A percentile compares a stretch with the other conserved stretches of the same genome.
Evolutionary conservation across 2,888 invertebrate species (phyloP).

Genomic region (Polydrusus pterygomalis): DNA sequence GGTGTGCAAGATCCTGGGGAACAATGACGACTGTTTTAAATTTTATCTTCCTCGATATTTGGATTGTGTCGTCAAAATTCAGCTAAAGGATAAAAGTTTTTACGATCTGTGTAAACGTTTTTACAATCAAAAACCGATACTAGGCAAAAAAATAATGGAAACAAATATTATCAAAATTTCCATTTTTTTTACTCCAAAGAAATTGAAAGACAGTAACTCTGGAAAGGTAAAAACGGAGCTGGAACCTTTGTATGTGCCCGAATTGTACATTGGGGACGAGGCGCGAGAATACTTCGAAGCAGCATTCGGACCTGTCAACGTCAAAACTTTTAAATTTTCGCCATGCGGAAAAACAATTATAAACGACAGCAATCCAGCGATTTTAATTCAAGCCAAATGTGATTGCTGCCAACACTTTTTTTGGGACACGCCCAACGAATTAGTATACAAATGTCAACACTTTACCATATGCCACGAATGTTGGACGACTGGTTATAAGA

Average conservation of each 20-base stretch:
- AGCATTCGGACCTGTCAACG: not conserved
- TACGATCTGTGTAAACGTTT: not conserved
- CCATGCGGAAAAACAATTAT: not conserved
- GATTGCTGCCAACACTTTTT: not conserved
- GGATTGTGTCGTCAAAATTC: not conserved
- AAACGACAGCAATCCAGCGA: no score
- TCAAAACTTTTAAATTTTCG: not conserved
- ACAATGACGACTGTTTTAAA: not conserved
- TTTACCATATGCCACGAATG: not conserved
- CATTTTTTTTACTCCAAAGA: not conserved
- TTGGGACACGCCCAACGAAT: not conserved
- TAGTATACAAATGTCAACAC: not conserved
- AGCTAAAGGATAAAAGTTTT: not conserved
- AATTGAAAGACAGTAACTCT: not conserved
- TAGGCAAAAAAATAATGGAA: not conserved
- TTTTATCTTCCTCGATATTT: not conserved
- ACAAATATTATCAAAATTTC: not conserved
- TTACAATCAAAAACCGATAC: not conserved
- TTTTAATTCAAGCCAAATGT: not conserved
- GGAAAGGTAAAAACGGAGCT: not conserved
- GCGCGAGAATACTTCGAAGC: not conserved
- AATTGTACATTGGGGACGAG: not conserved
- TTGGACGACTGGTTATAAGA: not conserved
- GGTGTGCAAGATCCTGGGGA: not conserved
- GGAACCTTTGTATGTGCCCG: not conserved